A percentile compares a stretch with the other conserved stretches of the same genome.
These are phyloP conservation scores for Drosophila fuyamai DNA, from an alignment of 1,140 invertebrate genomes.

Conservation along the genomic window DNA sequence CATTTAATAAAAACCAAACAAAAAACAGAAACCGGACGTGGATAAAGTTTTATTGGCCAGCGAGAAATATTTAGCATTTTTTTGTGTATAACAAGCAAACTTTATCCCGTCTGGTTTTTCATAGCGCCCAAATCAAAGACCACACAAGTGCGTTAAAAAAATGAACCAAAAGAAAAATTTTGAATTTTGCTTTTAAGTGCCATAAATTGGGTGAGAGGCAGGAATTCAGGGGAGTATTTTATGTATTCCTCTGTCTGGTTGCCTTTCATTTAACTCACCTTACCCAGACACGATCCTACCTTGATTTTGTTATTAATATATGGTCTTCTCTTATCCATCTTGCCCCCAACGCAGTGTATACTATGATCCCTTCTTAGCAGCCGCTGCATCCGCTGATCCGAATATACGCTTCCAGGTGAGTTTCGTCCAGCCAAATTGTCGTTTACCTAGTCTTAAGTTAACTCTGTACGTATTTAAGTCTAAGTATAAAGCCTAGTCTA, in stretches of 20 bases:
- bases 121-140: slow-evolving; percentile 33
- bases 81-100: slow-evolving; percentile 5
- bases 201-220: slow-evolving; percentile 33
- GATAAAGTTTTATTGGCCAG: slow-evolving; percentile 56
- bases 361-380: slow-evolving; percentile 97
- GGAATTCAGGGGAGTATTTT: slow-evolving; percentile 2
- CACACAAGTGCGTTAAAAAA: slow-evolving; percentile 80
- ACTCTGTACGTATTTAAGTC: slow-evolving; percentile 12
- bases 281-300: slow-evolving; percentile 2
- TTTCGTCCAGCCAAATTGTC: background rate
- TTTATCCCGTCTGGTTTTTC: slow-evolving; percentile 23
- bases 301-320: slow-evolving; percentile 57
- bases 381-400: slow-evolving; percentile 91
- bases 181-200: slow-evolving; percentile 83
- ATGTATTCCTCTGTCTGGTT: background rate
- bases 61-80: slow-evolving; percentile 23
- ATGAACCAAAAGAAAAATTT: slow-evolving; percentile 58
- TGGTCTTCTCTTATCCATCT: slow-evolving; percentile 78
- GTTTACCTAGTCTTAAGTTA: slow-evolving; percentile 1
- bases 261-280: slow-evolving; percentile 16
- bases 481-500: slow-evolving; percentile 33
- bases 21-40: slow-evolving; percentile 10
- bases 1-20: slow-evolving; percentile 24
- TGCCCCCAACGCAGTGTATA: slow-evolving; percentile 90
- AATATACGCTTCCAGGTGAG: slow-evolving; percentile 94